Conservation (phyloP, 2,888 invertebrate species). For the Calliopum simillimum region DNA sequence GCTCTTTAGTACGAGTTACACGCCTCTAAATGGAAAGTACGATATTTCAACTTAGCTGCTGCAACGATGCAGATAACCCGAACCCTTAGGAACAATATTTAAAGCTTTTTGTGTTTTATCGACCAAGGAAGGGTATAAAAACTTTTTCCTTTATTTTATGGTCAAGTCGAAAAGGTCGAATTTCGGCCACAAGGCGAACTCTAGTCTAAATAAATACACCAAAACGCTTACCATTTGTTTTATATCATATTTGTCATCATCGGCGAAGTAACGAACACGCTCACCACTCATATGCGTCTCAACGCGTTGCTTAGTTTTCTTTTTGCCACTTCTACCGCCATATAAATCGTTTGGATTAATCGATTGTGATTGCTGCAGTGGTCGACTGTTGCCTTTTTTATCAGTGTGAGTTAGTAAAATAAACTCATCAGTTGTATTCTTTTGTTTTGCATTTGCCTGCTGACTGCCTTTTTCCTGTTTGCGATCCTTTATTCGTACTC, state of each 20-base stretch:
- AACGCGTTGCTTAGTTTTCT: slow-evolving; percentile 64
- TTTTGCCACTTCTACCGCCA: slow-evolving; percentile 45
- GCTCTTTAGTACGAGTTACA: too few relatives aligned
- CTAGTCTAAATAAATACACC: too few relatives aligned
- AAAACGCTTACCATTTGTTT: slow-evolving; percentile 78
- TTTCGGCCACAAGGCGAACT: too few relatives aligned
- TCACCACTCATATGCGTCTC: slow-evolving; percentile 84
- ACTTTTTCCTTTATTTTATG: too few relatives aligned
- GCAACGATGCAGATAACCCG: too few relatives aligned
- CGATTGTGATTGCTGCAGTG: slow-evolving; percentile 65
- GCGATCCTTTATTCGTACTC: slow-evolving; percentile 48
- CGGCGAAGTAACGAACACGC: slow-evolving; percentile 85
- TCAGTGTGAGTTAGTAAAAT: slow-evolving; percentile 79
- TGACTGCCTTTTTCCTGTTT: slow-evolving; percentile 30
- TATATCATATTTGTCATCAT: slow-evolving; percentile 89
- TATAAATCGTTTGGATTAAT: slow-evolving; percentile 47
- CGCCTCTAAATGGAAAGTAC: too few relatives aligned
- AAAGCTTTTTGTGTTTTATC: too few relatives aligned
- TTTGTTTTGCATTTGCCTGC: neutral
- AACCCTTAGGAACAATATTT: too few relatives aligned
- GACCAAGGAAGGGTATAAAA: too few relatives aligned
- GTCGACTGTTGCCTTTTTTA: slow-evolving; percentile 76
- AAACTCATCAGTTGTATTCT: slow-evolving; percentile 63
- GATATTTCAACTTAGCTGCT: too few relatives aligned
- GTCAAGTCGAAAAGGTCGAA: too few relatives aligned